Base-by-base conservation (phyloP, 1,140 invertebrate species). In the Magallana angulata region DNA sequence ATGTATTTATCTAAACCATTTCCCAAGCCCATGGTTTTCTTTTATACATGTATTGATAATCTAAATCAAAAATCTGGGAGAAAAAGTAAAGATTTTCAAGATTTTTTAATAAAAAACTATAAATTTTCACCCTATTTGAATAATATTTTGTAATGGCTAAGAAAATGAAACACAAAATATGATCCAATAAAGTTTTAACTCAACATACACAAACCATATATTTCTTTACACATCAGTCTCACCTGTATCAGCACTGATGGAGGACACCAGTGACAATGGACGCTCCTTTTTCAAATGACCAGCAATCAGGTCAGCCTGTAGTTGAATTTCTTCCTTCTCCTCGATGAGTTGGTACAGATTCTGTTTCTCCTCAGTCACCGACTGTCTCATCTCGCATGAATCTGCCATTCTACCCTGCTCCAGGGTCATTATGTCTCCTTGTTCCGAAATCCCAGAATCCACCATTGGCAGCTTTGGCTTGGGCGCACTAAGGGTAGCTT, bases 211-310 rank as follows among this genome's bases (percentile, higher is more conserved):
- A 48, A 48, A 48, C 36, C 36, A 48, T 48, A 5, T 0, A 48
- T 48, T 48, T 48, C 36, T 48, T 48, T 48, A 48, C 36, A 48
- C 18, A 76, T 57, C 36, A 7, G 9, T 82, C 90, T 89, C 89
- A 93, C 93, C 93, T 88, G 93, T 93, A 84, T 93, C 93, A n/a
- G 91, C 93, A 90, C 93, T 93, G 24, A 91, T 92, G 8, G 92
- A 91, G 36, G 93, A 93, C 12, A 93, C 90, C 0, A 93, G 84
- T 12, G 93, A 93, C n/a, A 92, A 81, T 57, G 93, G 93, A 5
- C 93, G 88, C 12, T 91, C 91, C 64, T 89, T 89, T 62, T 91
- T 91, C 58, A 81, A 81, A 82, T 91, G 91, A 30, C 91, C 91
- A 58, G 89, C 88, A 58, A 76, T 58, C 59, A 92, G 82, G 62